phyloP scores from a whole-genome alignment of 1,140 invertebrate genomes.

The Anagrus nilaparvatae region DNA sequence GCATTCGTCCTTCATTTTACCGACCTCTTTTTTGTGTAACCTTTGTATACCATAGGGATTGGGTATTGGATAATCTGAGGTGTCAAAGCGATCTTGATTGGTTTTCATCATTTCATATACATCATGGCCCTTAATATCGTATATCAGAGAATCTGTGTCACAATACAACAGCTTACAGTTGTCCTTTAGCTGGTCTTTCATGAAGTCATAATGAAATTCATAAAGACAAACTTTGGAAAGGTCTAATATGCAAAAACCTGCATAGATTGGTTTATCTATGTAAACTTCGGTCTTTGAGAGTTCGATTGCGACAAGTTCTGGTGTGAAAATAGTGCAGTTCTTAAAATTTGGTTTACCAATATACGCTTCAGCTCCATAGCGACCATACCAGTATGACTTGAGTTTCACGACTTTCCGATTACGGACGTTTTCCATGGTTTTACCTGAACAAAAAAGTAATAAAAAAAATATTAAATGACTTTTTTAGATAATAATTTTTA shows the following conservation, averaged over 20 bases:
- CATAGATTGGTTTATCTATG: no score
- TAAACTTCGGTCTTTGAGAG: no score
- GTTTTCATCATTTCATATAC: not conserved
- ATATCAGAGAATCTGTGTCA: not conserved
- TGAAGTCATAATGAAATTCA: not conserved
- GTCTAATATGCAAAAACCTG: no score
- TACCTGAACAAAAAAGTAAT: no score
- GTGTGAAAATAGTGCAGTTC: not conserved
- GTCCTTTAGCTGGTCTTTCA: not conserved
- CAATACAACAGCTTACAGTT: not conserved
- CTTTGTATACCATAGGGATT: no score
- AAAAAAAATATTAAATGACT: no score
- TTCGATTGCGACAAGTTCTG: no score
- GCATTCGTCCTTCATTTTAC: no score
- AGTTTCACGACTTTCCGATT: not conserved
- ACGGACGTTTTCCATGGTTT: not conserved
- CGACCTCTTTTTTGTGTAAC: no score
- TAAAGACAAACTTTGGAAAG: no score
- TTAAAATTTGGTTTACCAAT: not conserved
- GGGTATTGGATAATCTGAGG: not conserved
- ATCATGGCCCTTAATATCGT: not conserved
- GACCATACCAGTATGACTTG: not conserved
- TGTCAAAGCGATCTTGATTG: not conserved
- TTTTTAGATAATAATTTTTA: no score
- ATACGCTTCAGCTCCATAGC: not conserved